phyloP scores from a whole-genome alignment of 2,113 vertebrate genomes.

The Apistogramma diplotaenia region DNA sequence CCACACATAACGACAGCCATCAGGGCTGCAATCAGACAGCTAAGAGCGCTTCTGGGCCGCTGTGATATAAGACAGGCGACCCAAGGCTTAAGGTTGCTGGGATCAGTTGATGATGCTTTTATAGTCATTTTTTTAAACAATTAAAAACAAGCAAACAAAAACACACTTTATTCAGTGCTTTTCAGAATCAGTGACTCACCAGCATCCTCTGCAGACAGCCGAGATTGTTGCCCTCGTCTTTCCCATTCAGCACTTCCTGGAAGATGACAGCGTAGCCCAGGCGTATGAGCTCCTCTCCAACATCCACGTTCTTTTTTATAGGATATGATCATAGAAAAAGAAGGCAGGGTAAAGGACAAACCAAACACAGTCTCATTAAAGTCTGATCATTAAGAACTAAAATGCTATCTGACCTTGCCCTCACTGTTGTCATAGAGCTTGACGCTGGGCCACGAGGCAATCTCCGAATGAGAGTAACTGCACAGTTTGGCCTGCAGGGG shows the following conservation, averaged over 20 bases:
- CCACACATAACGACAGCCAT: too few species aligned
- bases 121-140: background rate
- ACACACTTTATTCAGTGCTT: too few species aligned
- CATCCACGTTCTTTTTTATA: constrained; percentile 75
- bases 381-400: background rate
- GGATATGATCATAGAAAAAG: background rate
- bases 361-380: background rate
- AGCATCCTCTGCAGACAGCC: constrained; percentile 71
- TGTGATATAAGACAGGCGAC: too few species aligned
- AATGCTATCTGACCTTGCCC: constrained; percentile 68
- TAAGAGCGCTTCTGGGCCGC: too few species aligned
- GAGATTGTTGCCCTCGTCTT: constrained; percentile 18
- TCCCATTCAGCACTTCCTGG: constrained; percentile 54
- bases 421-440: constrained; percentile 74
- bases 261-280: constrained; percentile 77
- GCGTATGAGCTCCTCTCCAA: constrained; percentile 83
- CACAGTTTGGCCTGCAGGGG: constrained; percentile 85
- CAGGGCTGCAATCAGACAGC: too few species aligned
- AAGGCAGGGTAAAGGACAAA: background rate
- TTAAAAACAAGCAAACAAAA: background rate
- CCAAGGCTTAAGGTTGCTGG: too few species aligned
- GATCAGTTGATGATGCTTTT: too few species aligned
- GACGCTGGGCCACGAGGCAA: constrained; percentile 80
- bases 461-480: constrained; percentile 82
- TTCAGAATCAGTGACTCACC: constrained; percentile 57